Conservation (phyloP, 2,888 invertebrate species). For the Dynastes tityus region DNA sequence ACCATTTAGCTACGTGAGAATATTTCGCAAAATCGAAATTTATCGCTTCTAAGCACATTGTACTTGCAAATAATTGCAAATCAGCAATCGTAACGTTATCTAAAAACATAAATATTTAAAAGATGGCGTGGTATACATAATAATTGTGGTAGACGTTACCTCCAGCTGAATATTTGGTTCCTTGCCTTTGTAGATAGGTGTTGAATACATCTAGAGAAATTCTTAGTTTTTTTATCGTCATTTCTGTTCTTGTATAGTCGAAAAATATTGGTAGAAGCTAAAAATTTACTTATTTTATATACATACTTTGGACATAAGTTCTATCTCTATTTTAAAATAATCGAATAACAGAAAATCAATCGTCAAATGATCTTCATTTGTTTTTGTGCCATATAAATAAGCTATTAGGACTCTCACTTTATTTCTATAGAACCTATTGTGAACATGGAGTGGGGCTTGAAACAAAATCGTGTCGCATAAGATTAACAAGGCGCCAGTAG, state of each 20-base stretch:
- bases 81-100: conserved; percentile 84
- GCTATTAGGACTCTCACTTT: too few species aligned
- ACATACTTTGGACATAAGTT: too few species aligned
- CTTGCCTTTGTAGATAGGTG: conserved; percentile 76
- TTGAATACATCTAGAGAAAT: conserved; percentile 80
- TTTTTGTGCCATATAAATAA: too few species aligned
- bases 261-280: conserved; percentile 86
- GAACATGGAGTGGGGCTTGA: too few species aligned
- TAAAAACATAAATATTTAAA: conserved; percentile 58
- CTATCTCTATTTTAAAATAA: too few species aligned
- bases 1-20: conserved; percentile 78
- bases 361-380: too few species aligned
- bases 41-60: conserved; percentile 83
- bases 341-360: too few species aligned
- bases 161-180: conserved; percentile 78
- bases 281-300: background rate
- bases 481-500: too few species aligned
- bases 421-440: too few species aligned
- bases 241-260: conserved; percentile 80
- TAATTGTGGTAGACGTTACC: conserved; percentile 62
- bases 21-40: conserved; percentile 78
- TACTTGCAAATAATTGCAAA: conserved; percentile 80
- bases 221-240: conserved; percentile 79
- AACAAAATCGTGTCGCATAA: too few species aligned
- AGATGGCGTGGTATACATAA: too few species aligned